Conservation (phyloP, 2,797 vertebrate genomes). For the Adelosebastes latens region DNA sequence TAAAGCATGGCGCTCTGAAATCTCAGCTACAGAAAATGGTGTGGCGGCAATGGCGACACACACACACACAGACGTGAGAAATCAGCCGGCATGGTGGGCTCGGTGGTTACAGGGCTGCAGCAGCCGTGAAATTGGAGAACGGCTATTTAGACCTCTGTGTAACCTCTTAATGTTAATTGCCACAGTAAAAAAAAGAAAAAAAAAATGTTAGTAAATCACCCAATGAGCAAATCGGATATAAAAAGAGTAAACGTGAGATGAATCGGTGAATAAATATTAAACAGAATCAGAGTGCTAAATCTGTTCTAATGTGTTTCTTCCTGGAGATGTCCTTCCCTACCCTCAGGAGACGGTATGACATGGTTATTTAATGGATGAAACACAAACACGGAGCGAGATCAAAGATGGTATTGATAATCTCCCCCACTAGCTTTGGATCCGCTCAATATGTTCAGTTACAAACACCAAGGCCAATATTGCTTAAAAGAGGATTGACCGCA, state of each 20-base stretch:
- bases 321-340: constrained; percentile 28
- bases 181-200: constrained; percentile 45
- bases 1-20: constrained; percentile 59
- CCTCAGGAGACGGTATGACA: constrained; percentile 65
- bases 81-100: constrained; percentile 56
- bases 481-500: constrained; percentile 81
- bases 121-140: constrained; percentile 77
- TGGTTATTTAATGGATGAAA: constrained; percentile 79
- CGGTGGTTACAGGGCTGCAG: constrained; percentile 64
- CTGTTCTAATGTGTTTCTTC: constrained; percentile 42
- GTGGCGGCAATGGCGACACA: constrained; percentile 21
- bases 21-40: constrained; percentile 63
- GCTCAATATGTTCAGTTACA: constrained; percentile 81
- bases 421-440: constrained; percentile 64
- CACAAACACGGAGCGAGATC: constrained; percentile 77
- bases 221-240: constrained; percentile 20
- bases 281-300: constrained; percentile 12
- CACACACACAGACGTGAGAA: constrained; percentile 46
- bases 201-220: constrained; percentile 59
- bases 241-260: constrained; percentile 17
- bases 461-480: constrained; percentile 81
- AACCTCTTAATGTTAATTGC: constrained; percentile 73
- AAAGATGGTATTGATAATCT: constrained; percentile 81
- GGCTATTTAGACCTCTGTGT: constrained; percentile 68
- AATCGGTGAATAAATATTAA: constrained; percentile 10